These are phyloP conservation scores for Lamellibrachia luymesi DNA, from an alignment of 1,140 invertebrate species.

Conservation along the genomic window DNA sequence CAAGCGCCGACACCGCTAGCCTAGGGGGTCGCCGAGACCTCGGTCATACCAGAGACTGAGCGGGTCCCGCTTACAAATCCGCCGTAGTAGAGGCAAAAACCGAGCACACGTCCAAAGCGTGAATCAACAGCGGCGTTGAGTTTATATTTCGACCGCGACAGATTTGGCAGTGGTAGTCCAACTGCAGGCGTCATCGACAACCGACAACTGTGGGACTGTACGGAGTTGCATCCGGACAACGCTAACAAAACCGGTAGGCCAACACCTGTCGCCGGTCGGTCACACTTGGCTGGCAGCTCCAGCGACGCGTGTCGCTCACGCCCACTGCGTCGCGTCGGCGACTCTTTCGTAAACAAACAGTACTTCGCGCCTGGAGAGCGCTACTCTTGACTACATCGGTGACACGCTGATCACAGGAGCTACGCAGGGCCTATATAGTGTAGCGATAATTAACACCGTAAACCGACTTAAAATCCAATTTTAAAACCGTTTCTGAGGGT, in stretches of 20 bases:
- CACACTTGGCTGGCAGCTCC: background rate
- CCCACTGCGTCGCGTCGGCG: background rate
- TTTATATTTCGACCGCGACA: background rate
- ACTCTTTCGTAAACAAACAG: background rate
- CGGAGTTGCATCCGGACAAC: background rate
- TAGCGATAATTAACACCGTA: background rate
- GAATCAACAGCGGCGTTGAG: background rate
- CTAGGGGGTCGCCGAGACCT: background rate
- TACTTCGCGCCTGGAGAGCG: background rate
- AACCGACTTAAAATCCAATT: background rate
- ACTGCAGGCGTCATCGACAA: background rate
- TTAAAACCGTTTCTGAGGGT: background rate
- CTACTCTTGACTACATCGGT: background rate
- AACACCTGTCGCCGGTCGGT: background rate
- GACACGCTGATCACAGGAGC: background rate
- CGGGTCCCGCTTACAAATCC: background rate
- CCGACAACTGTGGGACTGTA: background rate
- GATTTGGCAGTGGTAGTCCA: background rate
- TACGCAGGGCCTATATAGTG: background rate
- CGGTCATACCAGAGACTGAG: background rate
- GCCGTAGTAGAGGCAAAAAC: background rate
- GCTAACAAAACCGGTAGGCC: background rate
- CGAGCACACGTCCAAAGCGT: background rate
- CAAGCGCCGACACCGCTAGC: background rate
- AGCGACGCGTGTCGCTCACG: background rate